These are phyloP conservation scores for Macquaria australasica DNA, from an alignment of 2,113 vertebrate genomes.

Conservation along the genomic window DNA sequence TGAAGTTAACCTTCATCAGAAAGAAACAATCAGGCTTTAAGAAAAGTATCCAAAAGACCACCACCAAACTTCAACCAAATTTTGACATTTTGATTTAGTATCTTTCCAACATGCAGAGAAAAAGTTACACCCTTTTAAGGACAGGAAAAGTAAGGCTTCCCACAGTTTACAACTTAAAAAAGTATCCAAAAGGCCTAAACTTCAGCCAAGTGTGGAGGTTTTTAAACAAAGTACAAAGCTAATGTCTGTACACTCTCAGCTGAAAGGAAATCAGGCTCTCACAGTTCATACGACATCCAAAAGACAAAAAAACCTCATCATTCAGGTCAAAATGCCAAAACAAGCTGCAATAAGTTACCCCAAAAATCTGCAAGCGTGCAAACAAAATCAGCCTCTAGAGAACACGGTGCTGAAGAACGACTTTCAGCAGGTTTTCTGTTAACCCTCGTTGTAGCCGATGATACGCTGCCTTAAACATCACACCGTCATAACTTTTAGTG, in stretches of 20 bases:
- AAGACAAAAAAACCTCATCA: not conserved
- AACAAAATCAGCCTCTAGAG: not conserved
- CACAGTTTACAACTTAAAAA: no score
- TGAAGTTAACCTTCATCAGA: not conserved
- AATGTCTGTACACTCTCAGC: not conserved
- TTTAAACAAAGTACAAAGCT: not conserved
- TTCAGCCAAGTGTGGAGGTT: not conserved
- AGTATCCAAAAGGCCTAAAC: not conserved
- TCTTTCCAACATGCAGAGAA: no score
- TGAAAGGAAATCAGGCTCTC: not conserved
- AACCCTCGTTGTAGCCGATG: not conserved
- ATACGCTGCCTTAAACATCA: not conserved
- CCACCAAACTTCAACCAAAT: not conserved
- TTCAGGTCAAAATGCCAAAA: not conserved
- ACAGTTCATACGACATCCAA: not conserved
- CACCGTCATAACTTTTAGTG: not conserved
- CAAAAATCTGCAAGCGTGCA: not conserved
- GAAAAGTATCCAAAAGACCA: no score
- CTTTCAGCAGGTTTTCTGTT: constrained; percentile 27
- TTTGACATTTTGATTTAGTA: not conserved
- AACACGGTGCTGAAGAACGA: constrained; percentile 1
- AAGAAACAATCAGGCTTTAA: no score
- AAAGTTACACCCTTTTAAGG: no score
- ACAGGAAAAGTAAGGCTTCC: no score
- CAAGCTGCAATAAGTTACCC: not conserved